Evolutionary conservation across 2,113 vertebrate species (phyloP).

Genomic region (Gallinago paraguaiae): DNA sequence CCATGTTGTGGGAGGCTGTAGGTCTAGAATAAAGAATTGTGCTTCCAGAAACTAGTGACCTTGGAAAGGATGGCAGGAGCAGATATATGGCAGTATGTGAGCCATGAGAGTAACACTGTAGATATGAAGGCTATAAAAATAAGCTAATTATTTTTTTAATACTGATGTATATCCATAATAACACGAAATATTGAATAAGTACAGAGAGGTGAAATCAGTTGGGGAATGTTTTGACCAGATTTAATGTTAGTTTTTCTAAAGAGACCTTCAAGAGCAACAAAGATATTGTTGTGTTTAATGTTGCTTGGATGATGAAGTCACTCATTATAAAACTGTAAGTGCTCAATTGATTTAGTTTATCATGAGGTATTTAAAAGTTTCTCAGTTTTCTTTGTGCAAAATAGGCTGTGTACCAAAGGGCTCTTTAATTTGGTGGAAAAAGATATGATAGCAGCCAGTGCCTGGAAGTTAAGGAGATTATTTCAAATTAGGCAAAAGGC

Average conservation of each 20-base stretch:
- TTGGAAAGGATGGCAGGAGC: neutral
- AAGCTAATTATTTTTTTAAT: neutral
- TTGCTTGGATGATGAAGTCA: neutral
- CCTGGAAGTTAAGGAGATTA: neutral
- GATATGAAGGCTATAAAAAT: neutral
- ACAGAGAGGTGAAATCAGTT: neutral
- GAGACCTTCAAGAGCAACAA: neutral
- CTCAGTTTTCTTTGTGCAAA: neutral
- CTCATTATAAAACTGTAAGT: neutral
- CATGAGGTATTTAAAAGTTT: neutral
- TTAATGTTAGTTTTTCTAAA: neutral
- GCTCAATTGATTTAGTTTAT: neutral
- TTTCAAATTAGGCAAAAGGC: neutral
- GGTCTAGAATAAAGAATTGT: neutral
- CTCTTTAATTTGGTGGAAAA: neutral
- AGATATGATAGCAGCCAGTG: neutral
- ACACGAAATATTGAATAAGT: neutral
- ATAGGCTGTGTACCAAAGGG: neutral
- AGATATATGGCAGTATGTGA: neutral
- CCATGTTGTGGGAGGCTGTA: neutral
- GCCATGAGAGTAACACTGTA: neutral
- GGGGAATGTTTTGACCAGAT: neutral
- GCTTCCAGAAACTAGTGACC: neutral
- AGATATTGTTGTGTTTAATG: accelerated
- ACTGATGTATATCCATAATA: neutral